Conservation (phyloP, 2,113 vertebrate species). For the Oxyura jamaicensis region DNA sequence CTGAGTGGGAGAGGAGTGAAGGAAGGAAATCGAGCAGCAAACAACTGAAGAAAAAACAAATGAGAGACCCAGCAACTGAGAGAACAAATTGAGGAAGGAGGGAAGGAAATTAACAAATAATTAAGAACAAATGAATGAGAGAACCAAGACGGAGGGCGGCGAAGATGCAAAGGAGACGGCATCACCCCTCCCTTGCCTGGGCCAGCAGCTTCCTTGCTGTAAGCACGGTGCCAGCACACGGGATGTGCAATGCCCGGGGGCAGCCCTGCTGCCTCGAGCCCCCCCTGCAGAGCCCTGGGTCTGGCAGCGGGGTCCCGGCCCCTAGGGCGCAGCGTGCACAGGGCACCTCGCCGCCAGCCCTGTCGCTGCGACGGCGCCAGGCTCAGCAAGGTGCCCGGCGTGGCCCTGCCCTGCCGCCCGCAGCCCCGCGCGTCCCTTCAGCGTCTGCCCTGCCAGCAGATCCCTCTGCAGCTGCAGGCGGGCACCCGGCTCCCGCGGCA, state of each 20-base stretch:
- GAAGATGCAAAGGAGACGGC: neutral
- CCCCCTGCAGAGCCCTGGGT: neutral
- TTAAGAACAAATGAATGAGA: slow-evolving; percentile 59
- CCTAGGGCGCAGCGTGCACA: neutral
- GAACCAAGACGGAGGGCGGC: neutral
- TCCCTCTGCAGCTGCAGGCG: slow-evolving; percentile 32
- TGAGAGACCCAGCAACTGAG: slow-evolving; percentile 27
- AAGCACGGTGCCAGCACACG: neutral
- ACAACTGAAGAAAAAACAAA: slow-evolving; percentile 57
- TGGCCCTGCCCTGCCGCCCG: neutral
- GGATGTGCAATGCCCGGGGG: neutral
- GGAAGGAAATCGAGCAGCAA: slow-evolving; percentile 16
- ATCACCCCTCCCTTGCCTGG: neutral
- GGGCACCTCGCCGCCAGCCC: neutral
- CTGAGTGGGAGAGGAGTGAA: slow-evolving; percentile 6
- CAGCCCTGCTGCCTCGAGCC: neutral
- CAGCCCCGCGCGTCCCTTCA: neutral
- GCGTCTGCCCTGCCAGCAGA: slow-evolving; percentile 28
- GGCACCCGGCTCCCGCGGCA: slow-evolving; percentile 45
- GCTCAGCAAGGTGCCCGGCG: neutral
- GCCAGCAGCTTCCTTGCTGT: neutral
- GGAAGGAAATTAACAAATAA: slow-evolving; percentile 71
- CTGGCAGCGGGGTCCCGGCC: too few species aligned
- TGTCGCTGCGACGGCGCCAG: neutral
- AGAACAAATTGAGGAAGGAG: slow-evolving; percentile 61